Evolutionary conservation across 2,113 vertebrate genomes (phyloP), one percentile per base, ranked within the genome.

Genomic region (Turdus rufiventris): DNA sequence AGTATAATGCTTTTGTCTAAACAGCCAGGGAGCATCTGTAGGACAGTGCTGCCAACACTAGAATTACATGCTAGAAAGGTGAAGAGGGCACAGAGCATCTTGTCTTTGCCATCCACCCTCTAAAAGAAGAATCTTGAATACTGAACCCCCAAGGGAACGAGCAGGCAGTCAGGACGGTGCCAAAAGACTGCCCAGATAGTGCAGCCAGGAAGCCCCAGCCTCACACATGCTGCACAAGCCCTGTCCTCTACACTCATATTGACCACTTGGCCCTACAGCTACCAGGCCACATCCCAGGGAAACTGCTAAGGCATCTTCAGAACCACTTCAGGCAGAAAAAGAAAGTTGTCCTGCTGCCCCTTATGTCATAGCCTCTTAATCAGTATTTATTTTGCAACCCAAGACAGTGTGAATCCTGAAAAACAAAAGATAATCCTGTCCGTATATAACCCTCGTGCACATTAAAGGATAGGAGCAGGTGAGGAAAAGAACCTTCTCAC

Each of bases 191-290:
- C 7, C 18, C 47, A 43, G n/a, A 57, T 31, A 53, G 43, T 0
- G 0, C 11, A 66, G 38, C 3, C 2, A 12, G 36, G 42, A 77
- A 66, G 5, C 3, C 2, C 29, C 1, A 7, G 63, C 12, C 25
- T 20, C 38, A 45, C 0, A 8, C 18, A 33, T 8, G 3, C 34
- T 43, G 23, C 67, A 20, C 26, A 65, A 66, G 42, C 21, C 5
- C 40, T 31, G 3, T 28, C 18, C 34, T 58, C 51, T n/a, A 28
- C 43, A 26, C 9, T 61, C 24, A 48, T 3, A 13, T 0, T n/a
- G 51, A 74, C 19, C 45, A n/a, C 43, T 17, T 65, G 25, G 28
- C 5, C 1, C 2, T 42, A 53, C 51, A 34, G 57, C 18, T 54
- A 63, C 43, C 26, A 71, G 8, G 75, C 2, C 38, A 36, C 28